Percentiles rank a stretch among this genome's conserved stretches.
Evolutionary conservation across 2,888 invertebrate genomes (phyloP).

Genomic region (Frankliniella intonsa): DNA sequence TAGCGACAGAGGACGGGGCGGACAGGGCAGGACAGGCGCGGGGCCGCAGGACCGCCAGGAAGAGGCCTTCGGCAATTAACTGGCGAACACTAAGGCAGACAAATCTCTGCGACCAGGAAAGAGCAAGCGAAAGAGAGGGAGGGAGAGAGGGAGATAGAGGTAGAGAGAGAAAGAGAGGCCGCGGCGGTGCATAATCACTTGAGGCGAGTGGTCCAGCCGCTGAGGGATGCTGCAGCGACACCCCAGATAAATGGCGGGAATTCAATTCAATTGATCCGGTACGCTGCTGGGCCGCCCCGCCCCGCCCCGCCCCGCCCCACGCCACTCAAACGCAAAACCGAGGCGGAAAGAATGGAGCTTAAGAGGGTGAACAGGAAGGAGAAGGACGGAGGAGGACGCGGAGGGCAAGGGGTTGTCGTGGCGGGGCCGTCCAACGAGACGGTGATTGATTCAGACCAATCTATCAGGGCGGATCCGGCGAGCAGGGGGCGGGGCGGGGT

Average conservation of each 20-base stretch:
- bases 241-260: not conserved
- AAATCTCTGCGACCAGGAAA: too few relatives aligned
- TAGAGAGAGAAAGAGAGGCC: too few relatives aligned
- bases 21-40: too few relatives aligned
- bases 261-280: not conserved
- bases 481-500: not conserved
- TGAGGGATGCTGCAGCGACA: not conserved
- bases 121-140: not conserved
- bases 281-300: too few relatives aligned
- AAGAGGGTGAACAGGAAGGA: not conserved
- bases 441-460: conserved; percentile 1
- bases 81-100: too few relatives aligned
- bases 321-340: not conserved
- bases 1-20: too few relatives aligned
- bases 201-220: too few relatives aligned
- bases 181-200: too few relatives aligned
- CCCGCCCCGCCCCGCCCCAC: not conserved
- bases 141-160: not conserved
- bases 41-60: too few relatives aligned
- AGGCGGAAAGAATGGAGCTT: too few relatives aligned
- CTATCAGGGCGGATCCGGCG: not conserved
- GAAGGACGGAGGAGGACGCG: not conserved
- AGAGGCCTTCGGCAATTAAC: too few relatives aligned
- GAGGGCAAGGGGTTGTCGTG: conserved; percentile 8
- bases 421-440: not conserved